Evolutionary conservation across 1,140 invertebrate species (phyloP), one percentile per base, ranked within the genome.

Genomic region (Thaumatotibia leucotreta): DNA sequence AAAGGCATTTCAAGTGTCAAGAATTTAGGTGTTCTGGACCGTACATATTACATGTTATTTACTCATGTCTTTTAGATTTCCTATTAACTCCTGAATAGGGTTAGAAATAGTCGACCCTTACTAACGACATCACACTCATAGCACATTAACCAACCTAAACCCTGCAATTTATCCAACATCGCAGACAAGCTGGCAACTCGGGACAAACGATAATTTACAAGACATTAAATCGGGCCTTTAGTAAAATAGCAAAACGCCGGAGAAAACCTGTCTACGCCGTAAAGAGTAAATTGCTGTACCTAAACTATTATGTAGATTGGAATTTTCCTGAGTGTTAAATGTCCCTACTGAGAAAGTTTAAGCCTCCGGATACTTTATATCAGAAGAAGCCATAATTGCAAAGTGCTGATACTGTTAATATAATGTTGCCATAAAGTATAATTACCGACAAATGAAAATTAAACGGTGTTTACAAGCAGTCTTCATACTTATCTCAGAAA

Each of bases 261-360:
- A 64, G 72, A 74, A 74, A 74, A 70, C 72, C 66, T 62, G 72
- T 71, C 58, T 58, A 45, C 63, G 50, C 52, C 66, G 66, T 70
- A 68, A 70, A 73, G 68, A 74, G 66, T 64, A 70, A 71, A 74
- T 70, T 67, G 64, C 72, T 64, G 49, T 61, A 63, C 24, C 31
- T 33, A 31, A 61, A 27, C 63, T 67, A 69, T 70, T 63, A 69
- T 72, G 65, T 62, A 73, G 67, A 73, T 73, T 66, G 69, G 27
- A 69, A 67, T 69, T 69, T 67, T 73, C 70, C 65, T 33, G 17
- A 64, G 65, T 62, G 67, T 67, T 61, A 69, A 72, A 64, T 52
- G 58, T 63, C 32, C 49, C 35, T 45, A 45, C 14, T 17, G 70
- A 31, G 70, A 72, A 72, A 72, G 70, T 63, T n/a, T 24, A 27